Percentiles rank a stretch among this genome's conserved stretches.
phyloP scores from a whole-genome alignment of 2,113 vertebrate species.

The Phainopepla nitens region DNA sequence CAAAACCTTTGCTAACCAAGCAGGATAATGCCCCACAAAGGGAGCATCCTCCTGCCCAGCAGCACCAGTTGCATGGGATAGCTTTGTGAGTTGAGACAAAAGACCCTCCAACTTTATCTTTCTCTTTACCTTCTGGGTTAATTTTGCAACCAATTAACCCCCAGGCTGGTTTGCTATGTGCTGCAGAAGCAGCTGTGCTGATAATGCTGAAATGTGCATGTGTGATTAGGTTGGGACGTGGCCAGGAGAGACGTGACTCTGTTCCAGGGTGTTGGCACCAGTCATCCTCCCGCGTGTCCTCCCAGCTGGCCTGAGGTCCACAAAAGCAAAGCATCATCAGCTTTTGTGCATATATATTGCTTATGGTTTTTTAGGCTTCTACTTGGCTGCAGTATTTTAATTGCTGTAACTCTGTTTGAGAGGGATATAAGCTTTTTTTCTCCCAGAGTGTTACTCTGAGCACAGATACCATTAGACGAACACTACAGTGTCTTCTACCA shows the following conservation, averaged over 20 bases:
- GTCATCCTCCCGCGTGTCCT: not conserved
- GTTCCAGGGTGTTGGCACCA: not conserved
- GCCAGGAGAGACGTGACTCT: not conserved
- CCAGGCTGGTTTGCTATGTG: not conserved
- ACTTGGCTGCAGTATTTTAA: not conserved
- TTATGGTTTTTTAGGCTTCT: not conserved
- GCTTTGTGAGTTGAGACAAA: not conserved
- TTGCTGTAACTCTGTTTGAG: not conserved
- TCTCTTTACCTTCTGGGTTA: not conserved
- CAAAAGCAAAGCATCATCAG: not conserved
- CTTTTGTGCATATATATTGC: not conserved
- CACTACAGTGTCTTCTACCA: not conserved
- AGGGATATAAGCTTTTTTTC: not conserved
- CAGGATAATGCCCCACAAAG: not conserved
- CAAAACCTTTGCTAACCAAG: not conserved
- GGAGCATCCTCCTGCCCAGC: not conserved
- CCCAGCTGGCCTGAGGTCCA: not conserved
- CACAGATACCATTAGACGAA: not conserved
- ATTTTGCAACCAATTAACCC: slow-evolving; percentile 3
- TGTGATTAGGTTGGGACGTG: not conserved
- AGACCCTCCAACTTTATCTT: not conserved
- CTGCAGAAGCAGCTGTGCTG: slow-evolving; percentile 21
- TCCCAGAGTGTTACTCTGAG: not conserved
- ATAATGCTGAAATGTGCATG: not conserved
- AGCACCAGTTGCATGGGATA: not conserved